Evolutionary conservation across 1,140 invertebrate species (phyloP).

Genomic region (Drosophila truncata): DNA sequence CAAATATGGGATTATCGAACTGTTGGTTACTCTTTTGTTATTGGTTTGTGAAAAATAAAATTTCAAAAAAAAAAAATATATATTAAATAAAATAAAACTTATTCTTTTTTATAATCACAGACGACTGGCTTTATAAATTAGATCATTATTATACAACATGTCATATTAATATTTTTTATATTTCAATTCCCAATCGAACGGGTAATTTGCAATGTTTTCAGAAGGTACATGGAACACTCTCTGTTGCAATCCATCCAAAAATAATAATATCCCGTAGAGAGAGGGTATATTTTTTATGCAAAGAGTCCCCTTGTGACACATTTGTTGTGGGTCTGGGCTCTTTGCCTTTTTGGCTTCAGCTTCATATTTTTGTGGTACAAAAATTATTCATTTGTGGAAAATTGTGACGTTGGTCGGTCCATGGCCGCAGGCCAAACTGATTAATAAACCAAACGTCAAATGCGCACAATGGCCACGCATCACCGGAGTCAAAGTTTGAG

Average conservation of each 20-base stretch:
- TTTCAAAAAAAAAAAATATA: background rate
- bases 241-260: background rate
- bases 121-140: too few species aligned
- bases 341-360: constrained; percentile 58
- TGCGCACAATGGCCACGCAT: constrained; percentile 76
- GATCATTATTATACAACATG: too few species aligned
- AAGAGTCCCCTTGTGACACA: constrained; percentile 42
- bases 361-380: constrained; percentile 55
- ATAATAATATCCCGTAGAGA: background rate
- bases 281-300: constrained; percentile 19
- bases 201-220: background rate
- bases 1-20: background rate
- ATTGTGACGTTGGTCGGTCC: constrained; percentile 57
- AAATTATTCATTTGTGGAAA: constrained; percentile 83
- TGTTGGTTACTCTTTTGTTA: background rate
- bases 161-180: too few species aligned
- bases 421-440: constrained; percentile 82
- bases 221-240: background rate
- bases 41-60: background rate
- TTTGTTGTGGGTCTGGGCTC: constrained; percentile 46
- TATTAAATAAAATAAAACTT: background rate
- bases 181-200: too few species aligned
- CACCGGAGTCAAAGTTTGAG: constrained; percentile 56
- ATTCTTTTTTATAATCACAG: too few species aligned
- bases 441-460: constrained; percentile 85